Evolutionary conservation across 2,888 invertebrate species (phyloP).

Genomic region (Ashinkailepas kermadecensis): DNA sequence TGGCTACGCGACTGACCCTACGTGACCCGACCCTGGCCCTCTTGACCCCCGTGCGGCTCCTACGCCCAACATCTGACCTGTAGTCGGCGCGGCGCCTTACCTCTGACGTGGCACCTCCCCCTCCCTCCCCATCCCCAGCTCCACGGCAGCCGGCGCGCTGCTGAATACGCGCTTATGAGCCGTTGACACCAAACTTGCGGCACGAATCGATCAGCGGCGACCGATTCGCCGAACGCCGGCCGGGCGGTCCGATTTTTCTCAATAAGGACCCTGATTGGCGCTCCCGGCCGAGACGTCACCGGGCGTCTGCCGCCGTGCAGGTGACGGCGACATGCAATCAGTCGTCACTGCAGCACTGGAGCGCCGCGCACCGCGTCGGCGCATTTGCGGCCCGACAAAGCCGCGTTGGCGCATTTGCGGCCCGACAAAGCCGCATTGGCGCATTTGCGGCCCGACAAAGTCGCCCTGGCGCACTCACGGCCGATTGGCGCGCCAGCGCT

Average conservation of each 20-base stretch:
- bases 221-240: no score
- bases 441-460: no score
- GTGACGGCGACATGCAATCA: slow-evolving; percentile 24
- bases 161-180: slow-evolving; percentile 13
- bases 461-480: no score
- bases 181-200: slow-evolving; percentile 6
- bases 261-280: slow-evolving; percentile 1
- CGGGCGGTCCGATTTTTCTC: slow-evolving; percentile 6
- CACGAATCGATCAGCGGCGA: not conserved
- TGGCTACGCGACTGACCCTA: no score
- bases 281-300: not conserved
- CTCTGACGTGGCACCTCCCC: not conserved
- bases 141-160: slow-evolving; percentile 2
- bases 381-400: no score
- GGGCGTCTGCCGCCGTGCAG: not conserved
- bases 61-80: no score
- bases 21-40: no score
- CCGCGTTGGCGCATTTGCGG: no score
- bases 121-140: not conserved
- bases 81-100: not conserved
- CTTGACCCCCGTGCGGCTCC: no score
- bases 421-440: no score
- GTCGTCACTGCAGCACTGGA: not conserved
- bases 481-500: no score
- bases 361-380: no score